Conservation (phyloP, 2,888 invertebrate species). For the Mechanitis messenoides region DNA sequence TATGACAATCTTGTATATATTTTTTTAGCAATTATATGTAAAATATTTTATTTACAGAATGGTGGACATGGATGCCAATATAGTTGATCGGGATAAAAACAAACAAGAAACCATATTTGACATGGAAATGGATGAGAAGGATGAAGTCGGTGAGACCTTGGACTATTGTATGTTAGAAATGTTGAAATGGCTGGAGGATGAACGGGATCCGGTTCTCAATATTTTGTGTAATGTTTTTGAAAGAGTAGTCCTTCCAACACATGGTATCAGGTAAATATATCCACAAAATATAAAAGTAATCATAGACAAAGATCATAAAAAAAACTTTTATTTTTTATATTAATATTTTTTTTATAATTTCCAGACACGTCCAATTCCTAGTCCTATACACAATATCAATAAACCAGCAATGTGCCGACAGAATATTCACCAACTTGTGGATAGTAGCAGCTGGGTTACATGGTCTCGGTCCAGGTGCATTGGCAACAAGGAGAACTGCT, state of each 20-base stretch:
- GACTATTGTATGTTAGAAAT: constrained; percentile 87
- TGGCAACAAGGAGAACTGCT: constrained; percentile 59
- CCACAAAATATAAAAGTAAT: constrained; percentile 4
- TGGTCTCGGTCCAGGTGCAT: constrained; percentile 53
- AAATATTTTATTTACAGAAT: constrained; percentile 71
- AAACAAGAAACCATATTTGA: constrained; percentile 72
- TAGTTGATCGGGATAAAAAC: constrained; percentile 65
- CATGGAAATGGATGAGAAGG: constrained; percentile 74
- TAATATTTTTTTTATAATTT: constrained; percentile 1
- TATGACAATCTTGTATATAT: too few species aligned
- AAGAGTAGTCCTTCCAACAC: constrained; percentile 86
- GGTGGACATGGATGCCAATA: constrained; percentile 84
- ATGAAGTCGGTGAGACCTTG: constrained; percentile 71
- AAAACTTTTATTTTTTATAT: neutral
- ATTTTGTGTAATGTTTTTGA: constrained; percentile 84
- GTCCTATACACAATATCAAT: constrained; percentile 70
- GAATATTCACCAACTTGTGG: constrained; percentile 60
- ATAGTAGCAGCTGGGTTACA: constrained; percentile 59
- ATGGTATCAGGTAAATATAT: constrained; percentile 78
- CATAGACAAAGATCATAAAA: too few species aligned
- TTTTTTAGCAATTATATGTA: neutral
- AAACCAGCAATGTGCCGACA: constrained; percentile 64
- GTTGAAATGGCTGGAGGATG: constrained; percentile 80
- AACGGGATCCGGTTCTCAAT: constrained; percentile 78
- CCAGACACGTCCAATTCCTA: constrained; percentile 70